Evolutionary conservation across 2,888 invertebrate genomes (phyloP), one percentile per base, ranked within the genome.

Genomic region (Cantharis rufa): DNA sequence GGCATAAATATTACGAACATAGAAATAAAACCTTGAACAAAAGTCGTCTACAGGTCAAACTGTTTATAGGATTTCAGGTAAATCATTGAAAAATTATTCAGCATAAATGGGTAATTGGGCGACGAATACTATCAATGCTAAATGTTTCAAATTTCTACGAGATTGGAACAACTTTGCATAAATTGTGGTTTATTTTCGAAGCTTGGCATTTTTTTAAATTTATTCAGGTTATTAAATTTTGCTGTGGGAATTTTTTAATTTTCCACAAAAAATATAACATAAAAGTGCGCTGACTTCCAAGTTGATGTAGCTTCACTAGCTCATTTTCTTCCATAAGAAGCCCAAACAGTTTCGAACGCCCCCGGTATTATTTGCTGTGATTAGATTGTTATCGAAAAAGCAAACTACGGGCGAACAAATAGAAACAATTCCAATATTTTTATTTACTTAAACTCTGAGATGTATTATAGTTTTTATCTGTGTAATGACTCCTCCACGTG

Each of bases 41-140:
- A 85, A 86, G 85, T 85, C 85, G 86, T 85, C 85, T 86, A 80
- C 86, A 86, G 86, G 86, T 86, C 85, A 85, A 83, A 62, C 62
- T 62, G 71, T 68, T 18, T 71, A 21, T 64, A 48, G 48, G 18
- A 16, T 61, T 74, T 71, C 27, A 63, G 64, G 64, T 66, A 66
- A 66, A 66, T 48, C 48, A 66, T 21, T 66, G 21, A 66, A 66
- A 66, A 66, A 66, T 66, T 66, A 66, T 66, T 21, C 64, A 13
- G 24, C 64, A 21, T 66, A 66, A 21, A 66, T 66, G 21, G 64
- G 24, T 24, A 66, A 66, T n/a, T 66, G n/a, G n/a, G 48, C 48
- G 7, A 48, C n/a, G 48, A n/a, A 48, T 48, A 48, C 48, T 48
- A n/a, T n/a, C n/a, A n/a, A 48, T 7, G 7, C 48, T 48, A 48